Percentiles rank a stretch among this genome's conserved stretches.
phyloP scores from a whole-genome alignment of 2,888 invertebrate species.

The Anthophora plumipes region DNA sequence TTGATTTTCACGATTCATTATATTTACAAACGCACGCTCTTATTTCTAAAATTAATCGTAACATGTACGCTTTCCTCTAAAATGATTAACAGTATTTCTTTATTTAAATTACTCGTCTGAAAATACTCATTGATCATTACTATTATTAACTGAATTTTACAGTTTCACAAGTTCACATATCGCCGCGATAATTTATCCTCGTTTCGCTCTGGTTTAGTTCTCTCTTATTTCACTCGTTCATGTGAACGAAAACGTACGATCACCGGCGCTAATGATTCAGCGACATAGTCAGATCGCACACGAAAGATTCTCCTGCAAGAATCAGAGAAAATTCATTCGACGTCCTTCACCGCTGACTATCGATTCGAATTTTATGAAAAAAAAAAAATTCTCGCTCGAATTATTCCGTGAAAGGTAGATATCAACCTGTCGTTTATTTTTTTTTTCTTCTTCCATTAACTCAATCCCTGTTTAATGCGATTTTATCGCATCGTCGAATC shows the following conservation, averaged over 20 bases:
- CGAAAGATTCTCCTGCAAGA: neutral
- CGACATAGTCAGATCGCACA: neutral
- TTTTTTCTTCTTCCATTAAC: neutral
- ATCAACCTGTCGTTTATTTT: neutral
- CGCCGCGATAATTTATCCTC: neutral
- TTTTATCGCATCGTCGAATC: neutral
- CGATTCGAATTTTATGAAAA: neutral
- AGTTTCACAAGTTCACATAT: neutral
- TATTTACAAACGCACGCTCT: too few species aligned
- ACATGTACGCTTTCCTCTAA: too few species aligned
- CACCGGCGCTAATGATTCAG: neutral
- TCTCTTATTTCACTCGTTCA: neutral
- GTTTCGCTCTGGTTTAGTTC: neutral
- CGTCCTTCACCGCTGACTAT: neutral
- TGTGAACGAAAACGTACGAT: constrained; percentile 1
- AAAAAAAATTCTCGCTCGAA: neutral
- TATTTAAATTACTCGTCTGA: neutral
- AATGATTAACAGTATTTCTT: neutral
- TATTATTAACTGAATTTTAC: neutral
- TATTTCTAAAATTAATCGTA: too few species aligned
- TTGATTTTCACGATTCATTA: too few species aligned
- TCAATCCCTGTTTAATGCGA: neutral
- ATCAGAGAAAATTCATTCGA: neutral
- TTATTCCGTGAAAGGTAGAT: neutral
- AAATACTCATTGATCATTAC: neutral